A percentile compares a stretch with the other conserved stretches of the same genome.
Conservation (phyloP, 2,113 vertebrate species). For the Gnathonemus echidnorhynchus region DNA sequence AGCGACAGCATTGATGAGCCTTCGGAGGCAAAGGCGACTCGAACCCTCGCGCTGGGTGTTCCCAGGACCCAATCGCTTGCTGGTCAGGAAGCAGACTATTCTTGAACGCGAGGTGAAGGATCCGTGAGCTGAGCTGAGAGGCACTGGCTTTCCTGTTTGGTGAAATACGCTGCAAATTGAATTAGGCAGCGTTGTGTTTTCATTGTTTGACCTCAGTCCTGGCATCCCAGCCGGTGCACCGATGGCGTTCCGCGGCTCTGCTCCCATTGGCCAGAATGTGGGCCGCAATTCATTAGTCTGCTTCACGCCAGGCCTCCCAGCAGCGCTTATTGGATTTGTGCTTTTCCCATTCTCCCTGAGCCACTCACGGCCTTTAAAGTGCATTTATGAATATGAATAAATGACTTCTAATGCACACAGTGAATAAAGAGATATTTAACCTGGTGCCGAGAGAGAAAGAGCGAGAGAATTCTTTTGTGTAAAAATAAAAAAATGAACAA, state of each 20-base stretch:
- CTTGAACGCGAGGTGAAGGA: neutral
- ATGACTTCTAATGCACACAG: constrained; percentile 45
- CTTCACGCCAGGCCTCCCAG: constrained; percentile 55
- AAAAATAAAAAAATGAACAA: neutral
- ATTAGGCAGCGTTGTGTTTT: constrained; percentile 59
- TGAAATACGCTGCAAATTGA: constrained; percentile 36
- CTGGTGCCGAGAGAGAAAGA: constrained; percentile 13
- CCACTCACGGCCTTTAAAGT: constrained; percentile 43
- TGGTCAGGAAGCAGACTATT: neutral
- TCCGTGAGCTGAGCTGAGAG: neutral
- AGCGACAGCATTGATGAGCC: neutral
- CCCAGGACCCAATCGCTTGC: neutral
- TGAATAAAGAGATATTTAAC: constrained; percentile 40
- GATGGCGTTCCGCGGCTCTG: neutral
- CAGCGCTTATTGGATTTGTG: constrained; percentile 47
- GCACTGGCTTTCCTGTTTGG: neutral
- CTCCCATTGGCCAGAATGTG: constrained; percentile 51
- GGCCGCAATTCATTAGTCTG: constrained; percentile 61
- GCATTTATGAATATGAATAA: constrained; percentile 54
- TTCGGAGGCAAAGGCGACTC: neutral
- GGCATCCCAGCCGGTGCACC: neutral
- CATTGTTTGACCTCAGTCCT: constrained; percentile 55
- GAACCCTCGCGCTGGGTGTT: neutral
- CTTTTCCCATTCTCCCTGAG: constrained; percentile 44
- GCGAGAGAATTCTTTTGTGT: neutral